phyloP scores from a whole-genome alignment of 1,140 invertebrate genomes.

The Euura lappo region DNA sequence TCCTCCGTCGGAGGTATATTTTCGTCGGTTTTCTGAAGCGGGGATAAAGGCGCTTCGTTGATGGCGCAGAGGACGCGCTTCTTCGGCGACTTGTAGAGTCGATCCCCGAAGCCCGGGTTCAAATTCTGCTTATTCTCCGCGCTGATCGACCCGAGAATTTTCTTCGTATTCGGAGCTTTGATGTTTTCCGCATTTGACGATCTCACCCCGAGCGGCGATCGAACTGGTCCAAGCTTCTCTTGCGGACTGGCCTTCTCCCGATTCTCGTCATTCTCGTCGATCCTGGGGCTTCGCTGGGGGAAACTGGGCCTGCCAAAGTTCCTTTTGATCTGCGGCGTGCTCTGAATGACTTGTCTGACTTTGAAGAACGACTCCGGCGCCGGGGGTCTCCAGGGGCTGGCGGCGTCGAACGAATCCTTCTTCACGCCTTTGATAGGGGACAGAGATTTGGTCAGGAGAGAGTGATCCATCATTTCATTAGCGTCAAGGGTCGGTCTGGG shows the following conservation, averaged over 20 bases:
- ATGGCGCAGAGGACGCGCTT: not conserved
- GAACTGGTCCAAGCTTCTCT: not conserved
- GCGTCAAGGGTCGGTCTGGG: constrained; percentile 1
- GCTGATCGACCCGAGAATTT: not conserved
- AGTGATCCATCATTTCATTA: constrained; percentile 36
- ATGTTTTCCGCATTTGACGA: not conserved
- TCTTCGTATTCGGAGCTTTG: not conserved
- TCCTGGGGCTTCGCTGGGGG: not conserved
- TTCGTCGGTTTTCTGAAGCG: not conserved
- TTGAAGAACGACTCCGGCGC: constrained; percentile 34
- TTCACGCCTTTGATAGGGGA: constrained; percentile 40
- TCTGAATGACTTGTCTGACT: constrained; percentile 41
- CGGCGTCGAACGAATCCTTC: constrained; percentile 25
- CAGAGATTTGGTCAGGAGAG: constrained; percentile 42
- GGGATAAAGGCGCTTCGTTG: too few species aligned
- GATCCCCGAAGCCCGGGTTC: not conserved
- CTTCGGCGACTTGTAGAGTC: not conserved
- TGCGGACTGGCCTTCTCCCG: not conserved
- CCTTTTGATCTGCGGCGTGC: constrained; percentile 41
- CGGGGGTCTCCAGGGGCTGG: constrained; percentile 44
- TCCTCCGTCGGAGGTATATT: constrained; percentile 9
- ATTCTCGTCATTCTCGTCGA: not conserved
- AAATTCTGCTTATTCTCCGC: not conserved
- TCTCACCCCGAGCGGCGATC: not conserved
- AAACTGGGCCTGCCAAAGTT: not conserved